Evolutionary conservation across 2,113 vertebrate genomes (phyloP), one percentile per base, ranked within the genome.

Genomic region (Dromiciops gliroides): DNA sequence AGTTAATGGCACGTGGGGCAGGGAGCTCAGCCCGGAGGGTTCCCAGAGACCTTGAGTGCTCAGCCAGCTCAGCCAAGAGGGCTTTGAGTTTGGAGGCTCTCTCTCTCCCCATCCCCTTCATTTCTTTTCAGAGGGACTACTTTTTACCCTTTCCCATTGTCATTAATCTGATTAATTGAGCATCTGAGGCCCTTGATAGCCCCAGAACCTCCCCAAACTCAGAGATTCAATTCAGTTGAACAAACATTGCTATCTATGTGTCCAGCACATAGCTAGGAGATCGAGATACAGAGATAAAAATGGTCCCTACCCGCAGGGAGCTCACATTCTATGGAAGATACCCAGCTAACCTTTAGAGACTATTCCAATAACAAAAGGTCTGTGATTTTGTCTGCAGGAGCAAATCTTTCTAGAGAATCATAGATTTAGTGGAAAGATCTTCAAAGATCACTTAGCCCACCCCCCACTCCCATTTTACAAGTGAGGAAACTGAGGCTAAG

Each of bases 1-100:
- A 92, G 89, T 96, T 96, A 95, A 96, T 94, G 92, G 89, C 94
- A 94, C 90, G 88, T 90, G 92, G 93, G 95, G 24, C 51, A 83
- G 90, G 89, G 83, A 51, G 93, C 94, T 90, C 94, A 94, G 89
- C 88, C 92, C 91, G 92, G 89, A 89, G 67, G 67, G 67, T 83
- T 83, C 67, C 67, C 67, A 83, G 67, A 83, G 67, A 44, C 16
- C 19, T 44, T 83, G 44, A 83, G 67, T 44, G 6, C 67, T 83
- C 19, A 44, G 67, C 19, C 19, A 83, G n/a, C 37, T 44, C 37
- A 83, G n/a, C n/a, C 67, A 83, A 83, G n/a, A 44, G n/a, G 37
- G 67, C 19, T 44, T 44, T 83, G 19, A 83, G n/a, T 44, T 83
- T 19, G 37, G 37, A 83, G 37, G 67, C 67, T 83, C 6, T 44